Evolutionary conservation across 2,888 invertebrate genomes (phyloP), one percentile per base, ranked within the genome.

Genomic region (Chymomyza fuscimana): DNA sequence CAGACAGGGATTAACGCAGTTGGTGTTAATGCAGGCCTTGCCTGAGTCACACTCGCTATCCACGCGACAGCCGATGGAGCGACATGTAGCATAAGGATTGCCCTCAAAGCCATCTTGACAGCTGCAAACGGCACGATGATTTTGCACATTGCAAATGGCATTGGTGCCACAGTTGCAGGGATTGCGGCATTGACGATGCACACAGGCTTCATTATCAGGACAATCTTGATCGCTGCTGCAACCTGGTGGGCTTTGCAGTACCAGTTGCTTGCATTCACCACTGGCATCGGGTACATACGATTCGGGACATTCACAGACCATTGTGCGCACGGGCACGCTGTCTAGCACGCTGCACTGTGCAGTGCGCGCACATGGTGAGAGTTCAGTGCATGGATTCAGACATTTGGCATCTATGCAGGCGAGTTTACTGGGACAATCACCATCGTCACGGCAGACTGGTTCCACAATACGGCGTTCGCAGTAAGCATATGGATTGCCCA

Each of bases 91-190:
- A 89, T 97, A 95, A 3, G 98, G 97, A 92, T 97, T 96, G 60
- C 98, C 98, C 89, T 96, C 96, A 89, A 93, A 96, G 46, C 97
- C 97, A 84, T 95, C 94, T 82, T 94, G 93, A 90, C 98, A 98
- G 4, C 96, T 96, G 90, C 98, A 98, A 51, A 96, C 94, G 2
- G 97, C 97, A 73, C 97, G 94, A 89, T 97, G 97, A 83, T 96
- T 95, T 74, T 94, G 94, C 6, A 97, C 95, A 76, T 94, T 94
- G 87, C 98, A 98, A 80, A 95, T 94, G 52, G 97, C 95, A 86
- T 97, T 95, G 52, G 94, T 94, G 65, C 97, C 97, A 89, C 97
- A 98, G 87, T 96, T 95, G 91, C 97, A 97, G 15, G 97, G 97
- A 85, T 96, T 96, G 80, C 96, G 94, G 88, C 98, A 98, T 80